Conservation (phyloP, 2,888 invertebrate species). For the Chelonus formosanus region DNA sequence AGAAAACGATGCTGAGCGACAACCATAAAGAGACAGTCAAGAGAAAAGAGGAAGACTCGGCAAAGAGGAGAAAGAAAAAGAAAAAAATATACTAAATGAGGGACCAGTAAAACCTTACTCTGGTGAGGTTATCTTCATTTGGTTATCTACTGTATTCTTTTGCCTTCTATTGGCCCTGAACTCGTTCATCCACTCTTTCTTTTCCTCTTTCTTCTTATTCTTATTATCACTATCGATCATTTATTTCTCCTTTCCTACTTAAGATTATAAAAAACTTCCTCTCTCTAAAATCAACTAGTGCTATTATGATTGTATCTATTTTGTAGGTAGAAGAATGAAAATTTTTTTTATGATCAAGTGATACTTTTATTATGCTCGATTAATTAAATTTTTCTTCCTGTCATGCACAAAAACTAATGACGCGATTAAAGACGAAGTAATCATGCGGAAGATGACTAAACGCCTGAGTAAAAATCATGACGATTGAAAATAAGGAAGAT, state of each 20-base stretch:
- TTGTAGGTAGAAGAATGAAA: no score
- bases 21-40: background rate
- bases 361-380: constrained; percentile 1
- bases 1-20: constrained; percentile 23
- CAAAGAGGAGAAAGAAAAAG: constrained; percentile 1
- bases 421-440: constrained; percentile 1
- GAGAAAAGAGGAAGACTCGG: background rate
- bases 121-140: constrained; percentile 30
- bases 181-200: constrained; percentile 18
- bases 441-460: constrained; percentile 15
- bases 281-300: background rate
- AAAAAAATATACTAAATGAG: background rate
- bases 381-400: constrained; percentile 7
- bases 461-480: background rate
- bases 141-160: constrained; percentile 24
- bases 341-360: no score
- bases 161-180: constrained; percentile 33
- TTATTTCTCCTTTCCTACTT: background rate
- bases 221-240: constrained; percentile 2
- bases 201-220: constrained; percentile 7
- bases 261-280: background rate
- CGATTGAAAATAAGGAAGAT: no score
- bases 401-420: background rate
- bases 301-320: no score
- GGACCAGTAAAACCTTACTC: constrained; percentile 11